Evolutionary conservation across 2,113 vertebrate genomes (phyloP).

Genomic region (Agelaius tricolor): DNA sequence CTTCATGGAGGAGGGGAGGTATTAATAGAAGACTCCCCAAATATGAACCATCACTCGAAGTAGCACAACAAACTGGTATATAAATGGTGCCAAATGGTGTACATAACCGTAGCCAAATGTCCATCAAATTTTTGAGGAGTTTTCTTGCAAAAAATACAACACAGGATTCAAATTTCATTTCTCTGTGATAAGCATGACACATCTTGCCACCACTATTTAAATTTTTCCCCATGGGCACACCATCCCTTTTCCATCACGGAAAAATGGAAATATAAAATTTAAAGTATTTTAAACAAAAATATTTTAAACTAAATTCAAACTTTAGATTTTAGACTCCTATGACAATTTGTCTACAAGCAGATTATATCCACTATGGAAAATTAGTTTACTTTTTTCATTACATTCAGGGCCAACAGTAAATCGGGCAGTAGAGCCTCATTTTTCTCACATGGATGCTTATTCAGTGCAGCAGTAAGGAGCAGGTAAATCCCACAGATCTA

Average conservation of each 20-base stretch:
- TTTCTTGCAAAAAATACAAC: neutral
- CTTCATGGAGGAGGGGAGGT: rapidly evolving
- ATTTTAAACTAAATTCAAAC: neutral
- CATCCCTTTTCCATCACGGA: neutral
- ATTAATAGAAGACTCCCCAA: neutral
- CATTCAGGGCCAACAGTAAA: neutral
- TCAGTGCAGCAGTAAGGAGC: neutral
- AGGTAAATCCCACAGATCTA: neutral
- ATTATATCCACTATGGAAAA: neutral
- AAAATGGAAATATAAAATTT: neutral
- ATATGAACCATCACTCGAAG: neutral
- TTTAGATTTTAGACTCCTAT: neutral
- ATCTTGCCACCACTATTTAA: neutral
- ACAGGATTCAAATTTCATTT: neutral
- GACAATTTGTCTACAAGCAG: neutral
- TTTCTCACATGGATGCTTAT: neutral
- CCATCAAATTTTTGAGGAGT: neutral
- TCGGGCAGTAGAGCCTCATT: neutral
- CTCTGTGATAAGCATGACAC: neutral
- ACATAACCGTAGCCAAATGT: neutral
- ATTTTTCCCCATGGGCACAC: neutral
- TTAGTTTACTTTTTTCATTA: neutral
- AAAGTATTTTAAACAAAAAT: neutral
- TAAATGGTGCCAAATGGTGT: neutral
- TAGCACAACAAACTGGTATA: neutral